Percentiles rank a stretch among this genome's conserved stretches.
Conservation (phyloP, 2,113 vertebrate genomes). For the Desmodus rotundus region DNA sequence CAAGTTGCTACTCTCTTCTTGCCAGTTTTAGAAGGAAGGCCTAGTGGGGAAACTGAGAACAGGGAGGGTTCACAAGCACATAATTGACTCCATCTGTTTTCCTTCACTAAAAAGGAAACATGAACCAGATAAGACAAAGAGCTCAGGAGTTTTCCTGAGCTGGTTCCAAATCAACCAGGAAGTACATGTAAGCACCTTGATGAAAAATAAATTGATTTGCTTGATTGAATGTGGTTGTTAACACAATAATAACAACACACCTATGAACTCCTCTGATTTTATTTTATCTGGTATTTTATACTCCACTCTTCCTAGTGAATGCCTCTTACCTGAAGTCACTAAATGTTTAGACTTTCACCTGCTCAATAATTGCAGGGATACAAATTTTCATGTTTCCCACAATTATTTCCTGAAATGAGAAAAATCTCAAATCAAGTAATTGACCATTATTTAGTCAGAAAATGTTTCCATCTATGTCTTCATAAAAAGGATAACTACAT, state of each 20-base stretch:
- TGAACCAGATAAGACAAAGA: not conserved
- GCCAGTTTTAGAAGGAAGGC: not conserved
- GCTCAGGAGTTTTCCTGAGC: not conserved
- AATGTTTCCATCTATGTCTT: slow-evolving; percentile 7
- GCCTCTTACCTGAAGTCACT: not conserved
- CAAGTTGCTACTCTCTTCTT: not conserved
- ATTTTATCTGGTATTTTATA: slow-evolving; percentile 9
- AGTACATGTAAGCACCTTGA: not conserved
- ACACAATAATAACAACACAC: not conserved
- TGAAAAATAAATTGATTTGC: slow-evolving; percentile 30
- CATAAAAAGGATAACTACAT: slow-evolving; percentile 3
- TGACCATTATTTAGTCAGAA: slow-evolving; percentile 32
- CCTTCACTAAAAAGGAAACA: slow-evolving; percentile 18
- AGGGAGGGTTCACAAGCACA: not conserved
- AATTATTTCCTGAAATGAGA: slow-evolving; percentile 26
- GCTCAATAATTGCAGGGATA: not conserved
- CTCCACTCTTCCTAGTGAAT: not conserved
- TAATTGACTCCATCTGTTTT: not conserved
- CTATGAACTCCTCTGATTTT: not conserved
- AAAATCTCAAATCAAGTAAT: not conserved
- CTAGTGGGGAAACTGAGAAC: not conserved
- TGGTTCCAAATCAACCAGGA: not conserved
- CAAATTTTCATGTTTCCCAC: not conserved
- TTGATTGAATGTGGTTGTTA: slow-evolving; percentile 3
- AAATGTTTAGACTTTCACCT: slow-evolving; percentile 28